phyloP scores from a whole-genome alignment of 2,797 vertebrate species.

The Falco peregrinus region DNA sequence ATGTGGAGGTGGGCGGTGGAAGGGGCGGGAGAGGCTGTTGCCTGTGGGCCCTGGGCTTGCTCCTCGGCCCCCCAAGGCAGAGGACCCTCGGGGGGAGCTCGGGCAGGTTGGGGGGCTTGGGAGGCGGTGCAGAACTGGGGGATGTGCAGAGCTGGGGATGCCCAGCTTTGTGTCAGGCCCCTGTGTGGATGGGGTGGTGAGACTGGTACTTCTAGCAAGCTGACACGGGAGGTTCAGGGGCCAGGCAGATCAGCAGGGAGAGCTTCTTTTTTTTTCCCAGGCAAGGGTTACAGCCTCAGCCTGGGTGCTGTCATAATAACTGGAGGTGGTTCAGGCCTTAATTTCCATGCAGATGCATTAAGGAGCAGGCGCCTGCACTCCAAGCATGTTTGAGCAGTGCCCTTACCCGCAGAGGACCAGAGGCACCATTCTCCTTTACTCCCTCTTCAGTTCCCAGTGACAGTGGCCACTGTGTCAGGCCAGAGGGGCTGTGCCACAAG shows the following conservation, averaged over 20 bases:
- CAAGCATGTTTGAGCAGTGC: background rate
- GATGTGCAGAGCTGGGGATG: background rate
- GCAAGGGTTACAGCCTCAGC: conserved; percentile 42
- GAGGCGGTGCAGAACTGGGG: background rate
- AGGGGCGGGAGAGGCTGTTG: background rate
- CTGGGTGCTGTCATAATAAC: conserved; percentile 37
- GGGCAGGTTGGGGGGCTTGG: fast-evolving
- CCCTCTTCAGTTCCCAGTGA: fast-evolving
- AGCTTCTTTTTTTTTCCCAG: background rate
- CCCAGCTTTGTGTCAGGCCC: background rate
- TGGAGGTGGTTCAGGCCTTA: conserved; percentile 56
- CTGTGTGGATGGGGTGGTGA: background rate
- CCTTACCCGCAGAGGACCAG: background rate
- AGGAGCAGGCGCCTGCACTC: background rate
- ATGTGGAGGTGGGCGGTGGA: background rate
- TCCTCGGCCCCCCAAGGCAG: background rate
- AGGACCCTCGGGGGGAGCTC: fast-evolving
- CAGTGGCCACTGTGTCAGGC: fast-evolving
- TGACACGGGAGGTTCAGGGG: background rate
- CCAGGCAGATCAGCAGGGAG: background rate
- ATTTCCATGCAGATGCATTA: conserved; percentile 45
- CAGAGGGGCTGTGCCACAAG: background rate
- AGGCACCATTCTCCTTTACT: background rate
- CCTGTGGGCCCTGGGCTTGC: fast-evolving
- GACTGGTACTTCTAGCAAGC: background rate